Evolutionary conservation across 2,797 vertebrate genomes (phyloP).

Genomic region (Botia kubotai): DNA sequence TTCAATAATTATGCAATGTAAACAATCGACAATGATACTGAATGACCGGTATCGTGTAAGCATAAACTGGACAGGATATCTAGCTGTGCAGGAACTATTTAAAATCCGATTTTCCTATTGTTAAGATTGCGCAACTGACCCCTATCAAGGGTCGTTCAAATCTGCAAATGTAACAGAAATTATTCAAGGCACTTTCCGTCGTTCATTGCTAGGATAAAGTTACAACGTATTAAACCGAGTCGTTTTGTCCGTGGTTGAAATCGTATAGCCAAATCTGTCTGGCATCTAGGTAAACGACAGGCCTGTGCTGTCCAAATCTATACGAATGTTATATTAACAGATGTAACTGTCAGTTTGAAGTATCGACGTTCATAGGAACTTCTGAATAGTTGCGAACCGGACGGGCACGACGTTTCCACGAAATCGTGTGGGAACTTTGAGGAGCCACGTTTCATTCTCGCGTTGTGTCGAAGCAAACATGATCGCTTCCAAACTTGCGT

Average conservation of each 20-base stretch:
- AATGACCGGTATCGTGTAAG: background rate
- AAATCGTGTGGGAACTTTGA: constrained; percentile 43
- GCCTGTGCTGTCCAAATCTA: constrained; percentile 5
- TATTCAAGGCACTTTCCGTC: background rate
- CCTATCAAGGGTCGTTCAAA: background rate
- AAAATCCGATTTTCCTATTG: background rate
- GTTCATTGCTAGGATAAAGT: background rate
- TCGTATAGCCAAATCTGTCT: background rate
- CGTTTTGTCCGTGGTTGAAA: background rate
- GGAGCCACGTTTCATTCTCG: constrained; percentile 56
- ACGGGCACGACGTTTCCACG: background rate
- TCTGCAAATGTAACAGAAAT: background rate
- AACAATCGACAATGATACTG: background rate
- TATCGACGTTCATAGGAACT: background rate
- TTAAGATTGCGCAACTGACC: background rate
- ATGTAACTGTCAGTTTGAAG: background rate
- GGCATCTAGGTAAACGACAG: constrained; percentile 5
- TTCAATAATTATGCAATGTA: constrained; percentile 14
- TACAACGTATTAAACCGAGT: background rate
- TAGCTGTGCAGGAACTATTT: background rate
- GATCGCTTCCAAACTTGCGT: background rate
- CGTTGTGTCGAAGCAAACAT: constrained; percentile 24
- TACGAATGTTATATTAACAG: background rate
- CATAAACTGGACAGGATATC: background rate
- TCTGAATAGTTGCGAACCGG: background rate